phyloP scores from a whole-genome alignment of 2,888 invertebrate species.

The Glyphotaelius pellucidus region DNA sequence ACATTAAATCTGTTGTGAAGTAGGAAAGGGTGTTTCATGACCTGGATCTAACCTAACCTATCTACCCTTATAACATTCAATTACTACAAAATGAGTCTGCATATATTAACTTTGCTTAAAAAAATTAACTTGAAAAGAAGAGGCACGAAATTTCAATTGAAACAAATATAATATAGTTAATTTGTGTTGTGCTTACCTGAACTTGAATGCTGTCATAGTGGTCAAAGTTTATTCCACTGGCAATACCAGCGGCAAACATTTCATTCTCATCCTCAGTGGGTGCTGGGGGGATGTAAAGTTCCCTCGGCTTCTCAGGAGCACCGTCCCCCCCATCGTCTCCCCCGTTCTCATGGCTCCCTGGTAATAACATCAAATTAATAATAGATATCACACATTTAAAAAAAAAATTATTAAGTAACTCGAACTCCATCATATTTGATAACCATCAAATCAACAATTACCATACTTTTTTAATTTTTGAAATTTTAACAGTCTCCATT shows the following conservation, averaged over 20 bases:
- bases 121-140: too few species aligned
- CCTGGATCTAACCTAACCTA: too few species aligned
- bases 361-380: not conserved
- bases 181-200: slow-evolving; percentile 77
- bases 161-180: not conserved
- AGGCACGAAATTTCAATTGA: not conserved
- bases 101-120: too few species aligned
- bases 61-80: too few species aligned
- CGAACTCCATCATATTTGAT: not conserved
- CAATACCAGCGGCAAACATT: slow-evolving; percentile 83
- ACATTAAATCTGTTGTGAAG: too few species aligned
- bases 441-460: too few species aligned
- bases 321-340: slow-evolving; percentile 72
- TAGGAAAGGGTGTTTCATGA: too few species aligned
- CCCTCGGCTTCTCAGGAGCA: slow-evolving; percentile 78
- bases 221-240: slow-evolving; percentile 93
- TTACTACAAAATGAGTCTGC: too few species aligned
- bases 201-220: slow-evolving; percentile 94
- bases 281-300: slow-evolving; percentile 86
- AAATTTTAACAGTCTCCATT: too few species aligned
- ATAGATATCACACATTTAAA: not conserved
- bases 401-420: too few species aligned
- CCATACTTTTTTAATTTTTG: too few species aligned
- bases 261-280: slow-evolving; percentile 83
- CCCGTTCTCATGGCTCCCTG: slow-evolving; percentile 27